phyloP scores from a whole-genome alignment of 37 sponge, comb jelly and placozoan species.

The Ianthella basta region DNA sequence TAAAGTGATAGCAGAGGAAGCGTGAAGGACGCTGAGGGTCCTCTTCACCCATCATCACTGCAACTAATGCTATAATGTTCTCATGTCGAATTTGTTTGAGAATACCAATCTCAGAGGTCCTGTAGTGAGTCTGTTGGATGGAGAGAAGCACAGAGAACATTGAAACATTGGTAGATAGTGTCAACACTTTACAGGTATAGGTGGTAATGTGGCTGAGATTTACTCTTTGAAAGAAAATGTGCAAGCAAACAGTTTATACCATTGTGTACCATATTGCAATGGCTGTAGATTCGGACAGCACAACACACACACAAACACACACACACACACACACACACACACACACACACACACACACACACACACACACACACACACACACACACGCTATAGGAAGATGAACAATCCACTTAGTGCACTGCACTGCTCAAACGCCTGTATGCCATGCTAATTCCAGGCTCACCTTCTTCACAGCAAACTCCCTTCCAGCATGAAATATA shows the following conservation, averaged over 20 bases:
- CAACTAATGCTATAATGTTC: slow-evolving; percentile 47
- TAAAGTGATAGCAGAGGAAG: slow-evolving; percentile 51
- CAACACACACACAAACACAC: no score
- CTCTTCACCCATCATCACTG: slow-evolving; percentile 55
- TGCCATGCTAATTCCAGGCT: background rate
- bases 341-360: no score
- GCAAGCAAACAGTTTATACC: background rate
- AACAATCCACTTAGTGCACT: no score
- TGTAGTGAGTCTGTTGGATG: slow-evolving; percentile 44
- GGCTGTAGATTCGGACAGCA: no score
- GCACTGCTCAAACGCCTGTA: background rate
- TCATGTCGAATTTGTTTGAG: slow-evolving; percentile 30
- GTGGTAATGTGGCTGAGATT: no score
- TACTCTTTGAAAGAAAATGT: background rate
- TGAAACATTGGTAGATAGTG: background rate
- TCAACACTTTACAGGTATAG: background rate
- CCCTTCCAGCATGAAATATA: background rate
- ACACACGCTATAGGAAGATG: no score
- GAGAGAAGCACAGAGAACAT: slow-evolving; percentile 26
- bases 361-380: no score
- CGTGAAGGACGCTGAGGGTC: slow-evolving; percentile 30
- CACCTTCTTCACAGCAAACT: slow-evolving; percentile 39
- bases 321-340: no score
- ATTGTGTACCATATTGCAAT: no score
- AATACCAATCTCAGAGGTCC: slow-evolving; percentile 38